A percentile compares a stretch with the other conserved stretches of the same genome.
Conservation (phyloP, 1,140 invertebrate species). For the Papilio aristodemus region DNA sequence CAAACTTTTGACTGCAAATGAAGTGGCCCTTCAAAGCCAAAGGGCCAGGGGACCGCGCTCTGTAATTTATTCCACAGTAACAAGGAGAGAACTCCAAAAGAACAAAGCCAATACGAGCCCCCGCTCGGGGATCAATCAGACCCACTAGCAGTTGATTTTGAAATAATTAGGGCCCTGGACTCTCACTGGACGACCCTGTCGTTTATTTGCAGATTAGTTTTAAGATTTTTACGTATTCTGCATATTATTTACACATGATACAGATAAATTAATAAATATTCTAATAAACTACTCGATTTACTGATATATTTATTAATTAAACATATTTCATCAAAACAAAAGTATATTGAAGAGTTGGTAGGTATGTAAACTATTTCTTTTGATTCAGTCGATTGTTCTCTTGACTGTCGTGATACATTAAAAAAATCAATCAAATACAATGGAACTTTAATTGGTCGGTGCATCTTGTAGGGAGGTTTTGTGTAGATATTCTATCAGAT, state of each 20-base stretch:
- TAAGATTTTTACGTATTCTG: constrained; percentile 3
- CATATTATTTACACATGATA: not conserved
- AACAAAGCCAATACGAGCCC: constrained; percentile 24
- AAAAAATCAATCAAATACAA: too few relatives aligned
- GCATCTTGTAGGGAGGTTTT: too few relatives aligned
- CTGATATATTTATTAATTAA: not conserved
- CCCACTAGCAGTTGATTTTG: constrained; percentile 38
- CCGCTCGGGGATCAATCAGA: constrained; percentile 25
- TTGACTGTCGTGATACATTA: too few relatives aligned
- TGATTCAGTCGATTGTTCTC: too few relatives aligned
- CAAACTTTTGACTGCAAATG: constrained; percentile 16
- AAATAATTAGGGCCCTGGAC: constrained; percentile 40
- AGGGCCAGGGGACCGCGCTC: not conserved
- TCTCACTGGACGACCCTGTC: constrained; percentile 28
- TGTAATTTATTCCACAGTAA: constrained; percentile 32
- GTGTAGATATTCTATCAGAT: too few relatives aligned
- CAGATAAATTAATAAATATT: not conserved
- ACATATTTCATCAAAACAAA: too few relatives aligned
- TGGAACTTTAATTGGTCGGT: too few relatives aligned
- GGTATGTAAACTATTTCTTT: too few relatives aligned
- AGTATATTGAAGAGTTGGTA: too few relatives aligned
- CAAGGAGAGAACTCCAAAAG: constrained; percentile 20
- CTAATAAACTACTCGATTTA: not conserved
- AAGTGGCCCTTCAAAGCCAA: constrained; percentile 16
- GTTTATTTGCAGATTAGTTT: constrained; percentile 39